Percentiles rank a stretch among this genome's conserved stretches.
These are phyloP conservation scores for Myopa tessellatipennis DNA, from an alignment of 2,888 invertebrate species.

Conservation along the genomic window DNA sequence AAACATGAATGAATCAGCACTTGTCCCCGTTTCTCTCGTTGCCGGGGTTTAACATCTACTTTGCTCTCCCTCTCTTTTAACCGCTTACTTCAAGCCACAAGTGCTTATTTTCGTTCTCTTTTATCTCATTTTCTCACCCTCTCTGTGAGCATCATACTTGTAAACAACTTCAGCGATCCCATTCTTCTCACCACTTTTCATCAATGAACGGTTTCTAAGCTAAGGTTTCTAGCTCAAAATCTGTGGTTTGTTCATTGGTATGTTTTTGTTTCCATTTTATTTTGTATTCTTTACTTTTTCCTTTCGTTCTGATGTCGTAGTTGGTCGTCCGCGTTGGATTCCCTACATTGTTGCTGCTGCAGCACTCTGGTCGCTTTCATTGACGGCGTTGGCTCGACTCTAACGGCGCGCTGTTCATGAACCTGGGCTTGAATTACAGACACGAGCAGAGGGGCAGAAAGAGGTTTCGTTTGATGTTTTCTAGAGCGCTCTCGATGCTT, in stretches of 20 bases:
- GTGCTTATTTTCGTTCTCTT: not conserved
- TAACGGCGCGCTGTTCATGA: constrained; percentile 8
- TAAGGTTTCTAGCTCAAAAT: constrained; percentile 27
- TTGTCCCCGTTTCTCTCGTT: no score
- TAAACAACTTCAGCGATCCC: not conserved
- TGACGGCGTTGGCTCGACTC: constrained; percentile 24
- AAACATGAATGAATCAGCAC: not conserved
- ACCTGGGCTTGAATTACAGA: constrained; percentile 7
- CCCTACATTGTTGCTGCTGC: constrained; percentile 12
- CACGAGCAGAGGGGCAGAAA: not conserved
- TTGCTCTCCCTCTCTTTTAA: no score
- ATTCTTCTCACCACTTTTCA: constrained; percentile 33
- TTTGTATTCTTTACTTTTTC: not conserved
- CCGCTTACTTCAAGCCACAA: no score
- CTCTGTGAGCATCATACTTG: constrained; percentile 17
- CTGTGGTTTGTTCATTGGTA: constrained; percentile 24
- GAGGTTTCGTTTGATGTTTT: constrained; percentile 8
- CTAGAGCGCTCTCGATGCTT: not conserved
- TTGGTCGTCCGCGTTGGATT: not conserved
- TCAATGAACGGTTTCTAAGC: constrained; percentile 45
- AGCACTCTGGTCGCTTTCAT: constrained; percentile 23
- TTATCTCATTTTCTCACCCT: constrained; percentile 28
- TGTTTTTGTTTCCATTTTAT: constrained; percentile 6
- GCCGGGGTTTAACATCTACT: no score
- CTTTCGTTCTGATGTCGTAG: not conserved